Evolutionary conservation across 2,113 vertebrate genomes (phyloP).

Genomic region (Crotophaga sulcirostris): DNA sequence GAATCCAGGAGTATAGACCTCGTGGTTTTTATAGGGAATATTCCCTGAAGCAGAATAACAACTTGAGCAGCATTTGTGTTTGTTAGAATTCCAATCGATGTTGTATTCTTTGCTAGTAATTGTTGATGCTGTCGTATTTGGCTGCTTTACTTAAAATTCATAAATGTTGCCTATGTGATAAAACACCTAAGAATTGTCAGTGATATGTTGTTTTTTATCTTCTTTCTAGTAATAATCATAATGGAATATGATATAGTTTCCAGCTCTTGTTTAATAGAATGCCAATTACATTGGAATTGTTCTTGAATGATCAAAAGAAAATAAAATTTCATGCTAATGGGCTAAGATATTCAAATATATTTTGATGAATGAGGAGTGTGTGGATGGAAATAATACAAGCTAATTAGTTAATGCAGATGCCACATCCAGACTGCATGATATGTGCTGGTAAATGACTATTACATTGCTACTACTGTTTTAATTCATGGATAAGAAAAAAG

Average conservation of each 20-base stretch:
- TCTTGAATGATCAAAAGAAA: neutral
- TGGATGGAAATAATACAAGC: neutral
- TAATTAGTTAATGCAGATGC: neutral
- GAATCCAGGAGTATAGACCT: constrained; percentile 5
- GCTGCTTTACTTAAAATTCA: constrained; percentile 35
- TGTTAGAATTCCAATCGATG: constrained; percentile 48
- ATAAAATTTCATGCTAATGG: neutral
- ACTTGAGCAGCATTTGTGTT: constrained; percentile 38
- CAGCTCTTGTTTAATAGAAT: neutral
- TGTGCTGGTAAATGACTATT: neutral
- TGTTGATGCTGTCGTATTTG: constrained; percentile 47
- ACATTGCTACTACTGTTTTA: neutral
- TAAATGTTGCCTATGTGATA: neutral
- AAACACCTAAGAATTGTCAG: neutral
- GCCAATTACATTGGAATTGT: neutral
- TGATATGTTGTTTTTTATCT: neutral
- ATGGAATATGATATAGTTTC: neutral
- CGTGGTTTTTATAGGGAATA: neutral
- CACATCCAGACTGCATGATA: neutral
- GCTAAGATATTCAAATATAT: neutral
- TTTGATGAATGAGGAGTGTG: neutral
- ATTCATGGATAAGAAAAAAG: neutral
- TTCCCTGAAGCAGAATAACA: constrained; percentile 15
- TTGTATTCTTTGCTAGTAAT: neutral
- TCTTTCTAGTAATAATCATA: neutral